A percentile compares a stretch with the other conserved stretches of the same genome.
Conservation (phyloP, 2,797 vertebrate species). For the Graptemys geographica region DNA sequence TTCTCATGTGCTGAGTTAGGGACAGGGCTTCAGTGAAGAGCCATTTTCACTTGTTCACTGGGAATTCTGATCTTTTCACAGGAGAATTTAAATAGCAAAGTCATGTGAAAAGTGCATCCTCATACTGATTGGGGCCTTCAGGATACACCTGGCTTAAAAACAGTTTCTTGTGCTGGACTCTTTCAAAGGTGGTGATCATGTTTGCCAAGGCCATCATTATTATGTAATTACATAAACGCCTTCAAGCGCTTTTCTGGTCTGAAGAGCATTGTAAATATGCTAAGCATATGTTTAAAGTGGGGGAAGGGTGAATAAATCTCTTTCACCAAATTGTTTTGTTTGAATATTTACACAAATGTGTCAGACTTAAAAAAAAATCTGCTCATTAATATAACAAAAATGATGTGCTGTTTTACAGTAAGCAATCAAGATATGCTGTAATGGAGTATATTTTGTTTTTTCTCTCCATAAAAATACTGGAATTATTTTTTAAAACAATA, state of each 20-base stretch:
- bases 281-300: background rate
- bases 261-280: background rate
- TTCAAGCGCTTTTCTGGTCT: background rate
- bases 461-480: background rate
- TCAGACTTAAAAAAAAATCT: background rate
- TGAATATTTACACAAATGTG: background rate
- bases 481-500: constrained; percentile 39
- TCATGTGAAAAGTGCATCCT: background rate
- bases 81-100: background rate
- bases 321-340: background rate
- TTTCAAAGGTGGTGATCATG: background rate
- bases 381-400: background rate
- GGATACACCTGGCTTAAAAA: background rate
- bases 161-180: background rate
- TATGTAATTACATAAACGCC: background rate
- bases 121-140: background rate
- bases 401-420: constrained; percentile 19
- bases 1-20: background rate
- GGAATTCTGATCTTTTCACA: background rate
- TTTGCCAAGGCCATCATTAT: background rate
- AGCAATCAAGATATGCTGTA: background rate
- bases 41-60: background rate
- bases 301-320: background rate
- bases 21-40: background rate
- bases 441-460: background rate